Evolutionary conservation across 2,113 vertebrate genomes (phyloP).

Genomic region (Trichechus manatus): DNA sequence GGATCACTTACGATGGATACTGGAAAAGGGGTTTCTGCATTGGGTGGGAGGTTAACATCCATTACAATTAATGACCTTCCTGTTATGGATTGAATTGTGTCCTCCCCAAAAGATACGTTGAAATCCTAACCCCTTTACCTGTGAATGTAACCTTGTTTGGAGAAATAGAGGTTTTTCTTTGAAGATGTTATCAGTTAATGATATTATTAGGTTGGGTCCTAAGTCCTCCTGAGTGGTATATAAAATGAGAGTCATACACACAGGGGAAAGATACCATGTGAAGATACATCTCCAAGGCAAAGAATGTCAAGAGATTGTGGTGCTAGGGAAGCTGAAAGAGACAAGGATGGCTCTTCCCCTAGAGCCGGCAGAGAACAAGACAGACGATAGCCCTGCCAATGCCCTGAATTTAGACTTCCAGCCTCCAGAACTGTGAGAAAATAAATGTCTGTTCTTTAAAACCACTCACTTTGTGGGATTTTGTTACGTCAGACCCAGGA

Average conservation of each 20-base stretch:
- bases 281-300: not conserved
- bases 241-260: not conserved
- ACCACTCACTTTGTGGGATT: not conserved
- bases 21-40: not conserved
- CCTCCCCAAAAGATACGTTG: no score
- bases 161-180: not conserved
- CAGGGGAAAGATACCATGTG: not conserved
- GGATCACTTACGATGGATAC: not conserved
- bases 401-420: not conserved
- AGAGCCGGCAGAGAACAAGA: not conserved
- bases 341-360: not conserved
- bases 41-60: not conserved
- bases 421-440: not conserved
- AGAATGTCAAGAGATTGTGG: not conserved
- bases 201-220: not conserved
- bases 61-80: not conserved
- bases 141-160: not conserved
- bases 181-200: not conserved
- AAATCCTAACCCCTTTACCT: not conserved
- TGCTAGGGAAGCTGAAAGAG: not conserved
- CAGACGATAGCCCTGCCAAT: not conserved
- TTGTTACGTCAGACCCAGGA: not conserved
- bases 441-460: not conserved
- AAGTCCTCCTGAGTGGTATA: no score
- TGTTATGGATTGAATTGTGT: not conserved